Conservation (phyloP, 2,797 vertebrate genomes). For the Dendrocincla tyrannina region DNA sequence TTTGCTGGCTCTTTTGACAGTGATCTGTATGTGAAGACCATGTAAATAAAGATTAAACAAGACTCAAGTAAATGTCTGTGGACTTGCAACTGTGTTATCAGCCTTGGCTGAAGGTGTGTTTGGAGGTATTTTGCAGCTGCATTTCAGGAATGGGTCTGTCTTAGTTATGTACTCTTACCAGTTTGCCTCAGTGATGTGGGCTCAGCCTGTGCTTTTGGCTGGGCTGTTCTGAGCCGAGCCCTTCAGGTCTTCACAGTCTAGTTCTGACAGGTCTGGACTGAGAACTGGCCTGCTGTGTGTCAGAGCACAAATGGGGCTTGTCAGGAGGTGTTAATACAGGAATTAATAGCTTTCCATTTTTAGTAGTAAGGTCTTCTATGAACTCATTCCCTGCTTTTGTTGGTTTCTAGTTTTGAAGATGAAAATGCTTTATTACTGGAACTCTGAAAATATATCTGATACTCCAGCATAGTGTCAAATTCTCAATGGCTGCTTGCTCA, state of each 20-base stretch:
- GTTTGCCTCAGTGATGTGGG: background rate
- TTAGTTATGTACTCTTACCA: background rate
- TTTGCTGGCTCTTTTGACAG: background rate
- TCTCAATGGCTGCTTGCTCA: background rate
- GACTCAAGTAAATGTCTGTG: background rate
- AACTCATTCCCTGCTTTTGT: background rate
- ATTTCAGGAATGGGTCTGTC: background rate
- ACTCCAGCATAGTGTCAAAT: background rate
- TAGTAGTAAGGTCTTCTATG: background rate
- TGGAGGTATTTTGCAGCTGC: background rate
- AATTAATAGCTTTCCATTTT: slow-evolving; percentile 30
- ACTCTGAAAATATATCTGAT: background rate
- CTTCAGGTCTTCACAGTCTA: background rate
- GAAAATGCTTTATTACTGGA: background rate
- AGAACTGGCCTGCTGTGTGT: background rate
- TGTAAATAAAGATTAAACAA: background rate
- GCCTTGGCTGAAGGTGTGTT: background rate
- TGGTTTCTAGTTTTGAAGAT: background rate
- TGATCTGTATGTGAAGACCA: background rate
- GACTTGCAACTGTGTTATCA: background rate
- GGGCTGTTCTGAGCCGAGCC: background rate
- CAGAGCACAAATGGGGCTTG: background rate
- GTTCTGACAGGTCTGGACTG: background rate
- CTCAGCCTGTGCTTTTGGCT: background rate
- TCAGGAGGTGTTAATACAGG: slow-evolving; percentile 1